Evolutionary conservation across 2,113 vertebrate species (phyloP).

Genomic region (Arothron firmamentum): DNA sequence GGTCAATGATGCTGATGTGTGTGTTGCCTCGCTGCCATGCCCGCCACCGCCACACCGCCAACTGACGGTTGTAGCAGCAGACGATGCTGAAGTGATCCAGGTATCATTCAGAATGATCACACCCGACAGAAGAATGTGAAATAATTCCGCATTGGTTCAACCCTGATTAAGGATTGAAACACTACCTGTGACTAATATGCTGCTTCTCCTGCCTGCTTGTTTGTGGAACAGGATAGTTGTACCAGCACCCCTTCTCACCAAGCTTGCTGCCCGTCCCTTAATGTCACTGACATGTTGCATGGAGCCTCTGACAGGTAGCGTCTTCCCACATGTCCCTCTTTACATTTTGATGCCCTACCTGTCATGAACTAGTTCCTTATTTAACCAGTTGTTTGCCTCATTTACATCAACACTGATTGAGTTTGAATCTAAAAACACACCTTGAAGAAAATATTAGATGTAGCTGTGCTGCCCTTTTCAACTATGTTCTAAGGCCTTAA

Average conservation of each 20-base stretch:
- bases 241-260: slow-evolving; percentile 71
- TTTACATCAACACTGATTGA: no score
- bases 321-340: slow-evolving; percentile 3
- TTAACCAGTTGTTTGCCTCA: no score
- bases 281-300: slow-evolving; percentile 72
- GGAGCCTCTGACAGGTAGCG: slow-evolving; percentile 72
- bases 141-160: not conserved
- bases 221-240: slow-evolving; percentile 68
- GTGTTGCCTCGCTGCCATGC: slow-evolving; percentile 39
- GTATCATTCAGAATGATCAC: slow-evolving; percentile 28
- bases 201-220: slow-evolving; percentile 37
- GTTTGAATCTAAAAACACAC: no score
- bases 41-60: slow-evolving; percentile 44
- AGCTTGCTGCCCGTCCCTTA: slow-evolving; percentile 74
- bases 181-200: slow-evolving; percentile 42
- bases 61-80: slow-evolving; percentile 45
- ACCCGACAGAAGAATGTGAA: slow-evolving; percentile 4
- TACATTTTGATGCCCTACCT: not conserved
- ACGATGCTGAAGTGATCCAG: slow-evolving; percentile 35
- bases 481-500: no score
- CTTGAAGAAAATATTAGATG: no score
- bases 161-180: slow-evolving; percentile 6
- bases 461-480: no score
- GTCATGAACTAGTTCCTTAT: no score
- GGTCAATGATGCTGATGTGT: slow-evolving; percentile 30